Evolutionary conservation across 2,888 invertebrate species (phyloP).

Genomic region (Metacarcinus magister): DNA sequence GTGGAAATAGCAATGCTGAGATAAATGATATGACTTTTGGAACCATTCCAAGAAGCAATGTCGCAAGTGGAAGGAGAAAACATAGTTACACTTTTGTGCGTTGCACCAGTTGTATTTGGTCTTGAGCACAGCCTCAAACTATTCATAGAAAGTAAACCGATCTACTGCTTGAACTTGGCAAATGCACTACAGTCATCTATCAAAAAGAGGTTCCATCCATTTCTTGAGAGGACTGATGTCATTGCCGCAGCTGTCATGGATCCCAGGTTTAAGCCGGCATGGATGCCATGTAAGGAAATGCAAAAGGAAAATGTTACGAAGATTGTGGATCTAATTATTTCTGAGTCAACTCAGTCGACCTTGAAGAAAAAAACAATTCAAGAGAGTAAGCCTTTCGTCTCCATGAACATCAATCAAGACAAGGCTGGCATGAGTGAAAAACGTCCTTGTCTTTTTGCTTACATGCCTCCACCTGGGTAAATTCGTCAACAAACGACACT

Average conservation of each 20-base stretch:
- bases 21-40: conserved; percentile 34
- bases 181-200: conserved; percentile 57
- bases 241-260: conserved; percentile 64
- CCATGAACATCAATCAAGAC: conserved; percentile 49
- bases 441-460: conserved; percentile 49
- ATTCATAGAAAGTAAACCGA: conserved; percentile 17
- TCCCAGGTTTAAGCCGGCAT: conserved; percentile 65
- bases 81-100: conserved; percentile 53
- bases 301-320: conserved; percentile 52
- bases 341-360: conserved; percentile 29
- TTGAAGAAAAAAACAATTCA: conserved; percentile 34
- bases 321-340: conserved; percentile 50
- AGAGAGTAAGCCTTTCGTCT: background rate
- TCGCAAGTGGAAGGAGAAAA: conserved; percentile 56
- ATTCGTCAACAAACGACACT: conserved; percentile 59
- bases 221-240: conserved; percentile 59
- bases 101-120: conserved; percentile 61
- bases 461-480: background rate
- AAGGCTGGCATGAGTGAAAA: conserved; percentile 54
- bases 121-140: conserved; percentile 55
- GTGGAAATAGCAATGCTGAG: conserved; percentile 53
- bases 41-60: conserved; percentile 61
- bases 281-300: conserved; percentile 63
- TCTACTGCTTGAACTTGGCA: conserved; percentile 56
- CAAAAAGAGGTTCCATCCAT: conserved; percentile 44